These are phyloP conservation scores for Macrotis lagotis DNA, from an alignment of 2,113 vertebrate species.

Conservation along the genomic window DNA sequence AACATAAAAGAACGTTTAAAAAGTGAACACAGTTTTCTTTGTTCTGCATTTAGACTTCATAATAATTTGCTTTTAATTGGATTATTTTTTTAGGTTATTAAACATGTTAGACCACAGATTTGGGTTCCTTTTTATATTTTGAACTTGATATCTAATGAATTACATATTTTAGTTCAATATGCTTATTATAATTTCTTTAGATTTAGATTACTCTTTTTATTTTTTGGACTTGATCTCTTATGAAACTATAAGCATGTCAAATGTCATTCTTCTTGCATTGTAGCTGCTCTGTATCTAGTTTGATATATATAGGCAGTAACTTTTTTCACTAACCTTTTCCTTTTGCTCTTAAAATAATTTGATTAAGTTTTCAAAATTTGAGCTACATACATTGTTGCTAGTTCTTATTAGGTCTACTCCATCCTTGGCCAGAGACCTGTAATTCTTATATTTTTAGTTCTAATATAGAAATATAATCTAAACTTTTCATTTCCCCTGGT, in stretches of 20 bases:
- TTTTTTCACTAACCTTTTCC: not conserved
- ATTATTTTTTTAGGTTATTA: too few species aligned
- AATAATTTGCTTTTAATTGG: too few species aligned
- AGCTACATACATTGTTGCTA: not conserved
- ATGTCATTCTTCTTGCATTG: not conserved
- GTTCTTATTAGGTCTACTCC: not conserved
- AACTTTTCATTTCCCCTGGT: not conserved
- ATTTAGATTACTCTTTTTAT: too few species aligned
- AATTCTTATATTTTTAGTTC: not conserved
- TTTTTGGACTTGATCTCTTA: not conserved
- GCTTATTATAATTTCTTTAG: too few species aligned
- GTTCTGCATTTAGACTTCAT: too few species aligned
- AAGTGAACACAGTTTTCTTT: too few species aligned
- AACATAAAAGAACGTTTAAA: too few species aligned
- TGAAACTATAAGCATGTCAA: not conserved
- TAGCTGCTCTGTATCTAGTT: not conserved
- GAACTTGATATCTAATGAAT: too few species aligned
- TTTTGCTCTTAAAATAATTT: not conserved
- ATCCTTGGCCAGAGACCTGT: not conserved
- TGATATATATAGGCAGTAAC: not conserved
- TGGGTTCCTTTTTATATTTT: too few species aligned
- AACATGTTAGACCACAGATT: too few species aligned
- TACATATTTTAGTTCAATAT: too few species aligned
- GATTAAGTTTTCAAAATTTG: not conserved
- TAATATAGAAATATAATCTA: not conserved